Conservation (phyloP, 2,888 invertebrate species). For the Phrixothrix hirtus region DNA sequence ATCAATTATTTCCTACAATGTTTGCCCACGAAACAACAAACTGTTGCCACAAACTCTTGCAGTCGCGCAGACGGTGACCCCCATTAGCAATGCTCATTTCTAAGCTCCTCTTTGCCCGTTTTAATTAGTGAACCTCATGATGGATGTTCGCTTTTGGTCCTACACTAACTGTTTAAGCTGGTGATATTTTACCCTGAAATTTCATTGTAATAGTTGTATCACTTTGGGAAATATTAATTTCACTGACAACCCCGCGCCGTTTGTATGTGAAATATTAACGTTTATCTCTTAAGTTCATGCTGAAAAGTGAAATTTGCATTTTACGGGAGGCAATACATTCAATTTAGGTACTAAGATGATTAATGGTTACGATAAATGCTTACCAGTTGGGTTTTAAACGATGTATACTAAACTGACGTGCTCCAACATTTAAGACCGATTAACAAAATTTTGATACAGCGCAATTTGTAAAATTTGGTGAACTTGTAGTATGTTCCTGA, state of each 20-base stretch:
- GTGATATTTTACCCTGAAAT: constrained; percentile 20
- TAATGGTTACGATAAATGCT: no score
- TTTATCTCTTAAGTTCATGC: neutral
- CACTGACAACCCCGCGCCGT: constrained; percentile 1
- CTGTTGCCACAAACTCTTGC: constrained; percentile 27
- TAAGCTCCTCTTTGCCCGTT: constrained; percentile 17
- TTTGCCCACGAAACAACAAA: constrained; percentile 32
- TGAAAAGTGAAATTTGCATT: neutral
- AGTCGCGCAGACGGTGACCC: constrained; percentile 21
- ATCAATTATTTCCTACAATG: constrained; percentile 32
- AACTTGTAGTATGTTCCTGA: no score
- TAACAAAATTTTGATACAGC: no score
- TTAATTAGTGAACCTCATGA: constrained; percentile 26
- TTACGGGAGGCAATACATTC: no score
- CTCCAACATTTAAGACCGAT: no score
- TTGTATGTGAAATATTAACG: neutral
- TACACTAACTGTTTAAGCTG: constrained; percentile 15
- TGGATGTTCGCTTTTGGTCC: constrained; percentile 21
- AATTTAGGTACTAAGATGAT: no score
- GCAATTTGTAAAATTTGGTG: no score
- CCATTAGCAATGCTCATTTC: constrained; percentile 26
- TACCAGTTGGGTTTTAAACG: no score
- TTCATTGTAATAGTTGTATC: constrained; percentile 24
- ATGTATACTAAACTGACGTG: no score
- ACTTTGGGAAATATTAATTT: constrained; percentile 19